Conservation (phyloP, 2,888 invertebrate genomes). For the Plagodis pulveraria region DNA sequence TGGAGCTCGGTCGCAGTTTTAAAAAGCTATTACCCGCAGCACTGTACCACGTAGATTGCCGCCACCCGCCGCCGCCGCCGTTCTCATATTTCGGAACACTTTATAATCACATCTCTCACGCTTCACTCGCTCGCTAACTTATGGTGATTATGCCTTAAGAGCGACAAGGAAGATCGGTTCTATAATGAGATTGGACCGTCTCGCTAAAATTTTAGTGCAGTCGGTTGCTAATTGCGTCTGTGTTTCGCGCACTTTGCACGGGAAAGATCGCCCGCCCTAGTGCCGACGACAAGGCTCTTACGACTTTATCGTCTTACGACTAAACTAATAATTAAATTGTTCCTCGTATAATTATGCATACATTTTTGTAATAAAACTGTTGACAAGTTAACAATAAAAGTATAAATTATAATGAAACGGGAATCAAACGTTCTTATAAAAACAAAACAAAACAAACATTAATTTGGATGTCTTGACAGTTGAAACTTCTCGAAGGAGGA, state of each 20-base stretch:
- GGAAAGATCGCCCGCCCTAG: conserved; percentile 13
- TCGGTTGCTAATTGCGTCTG: conserved; percentile 80
- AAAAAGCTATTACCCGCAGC: conserved; percentile 84
- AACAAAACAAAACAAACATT: conserved; percentile 82
- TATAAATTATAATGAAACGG: conserved; percentile 60
- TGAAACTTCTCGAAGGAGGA: conserved; percentile 77
- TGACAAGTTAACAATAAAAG: conserved; percentile 17
- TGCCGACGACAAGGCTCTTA: conserved; percentile 42
- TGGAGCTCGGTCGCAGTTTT: conserved; percentile 85
- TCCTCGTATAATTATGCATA: conserved; percentile 31
- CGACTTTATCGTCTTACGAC: conserved; percentile 54
- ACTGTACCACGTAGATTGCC: conserved; percentile 81
- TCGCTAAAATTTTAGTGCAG: conserved; percentile 83
- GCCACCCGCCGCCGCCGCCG: conserved; percentile 52
- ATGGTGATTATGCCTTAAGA: conserved; percentile 84
- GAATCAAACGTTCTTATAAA: conserved; percentile 73
- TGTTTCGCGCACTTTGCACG: conserved; percentile 46
- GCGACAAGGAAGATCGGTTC: conserved; percentile 83
- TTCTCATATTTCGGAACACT: conserved; percentile 83
- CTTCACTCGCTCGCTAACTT: conserved; percentile 82
- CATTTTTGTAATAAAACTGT: too few species aligned
- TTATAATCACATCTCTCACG: conserved; percentile 84
- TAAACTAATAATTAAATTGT: conserved; percentile 64
- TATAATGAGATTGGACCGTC: conserved; percentile 83
- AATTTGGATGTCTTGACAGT: conserved; percentile 81